Evolutionary conservation across 2,797 vertebrate species (phyloP).

Genomic region (Decapterus maruadsi): DNA sequence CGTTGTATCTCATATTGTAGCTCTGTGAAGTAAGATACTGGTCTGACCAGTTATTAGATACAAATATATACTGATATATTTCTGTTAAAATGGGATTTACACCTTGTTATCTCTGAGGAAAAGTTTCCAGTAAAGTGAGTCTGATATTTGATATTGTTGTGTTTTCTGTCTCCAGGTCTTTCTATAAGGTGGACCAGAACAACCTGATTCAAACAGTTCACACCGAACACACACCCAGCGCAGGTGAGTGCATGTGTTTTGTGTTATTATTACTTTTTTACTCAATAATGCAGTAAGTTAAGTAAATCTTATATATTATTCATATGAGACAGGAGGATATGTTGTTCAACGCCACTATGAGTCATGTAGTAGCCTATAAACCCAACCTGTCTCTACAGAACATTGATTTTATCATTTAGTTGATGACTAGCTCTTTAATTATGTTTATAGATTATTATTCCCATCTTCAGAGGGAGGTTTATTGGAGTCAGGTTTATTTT

Average conservation of each 20-base stretch:
- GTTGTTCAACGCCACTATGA: background rate
- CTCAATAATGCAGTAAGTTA: background rate
- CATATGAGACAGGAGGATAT: background rate
- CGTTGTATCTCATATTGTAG: conserved; percentile 21
- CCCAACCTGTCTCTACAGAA: no score
- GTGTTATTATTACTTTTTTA: background rate
- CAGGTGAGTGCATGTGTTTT: conserved; percentile 59
- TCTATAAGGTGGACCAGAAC: conserved; percentile 60
- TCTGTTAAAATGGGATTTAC: background rate
- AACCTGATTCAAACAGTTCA: conserved; percentile 52
- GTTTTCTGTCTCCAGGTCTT: conserved; percentile 64
- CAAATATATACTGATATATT: background rate
- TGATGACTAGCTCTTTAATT: no score
- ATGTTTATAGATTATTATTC: no score
- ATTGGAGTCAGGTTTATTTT: no score
- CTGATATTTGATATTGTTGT: conserved; percentile 6
- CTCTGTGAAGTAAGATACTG: conserved; percentile 1
- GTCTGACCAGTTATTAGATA: background rate
- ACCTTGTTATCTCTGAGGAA: background rate
- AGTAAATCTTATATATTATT: background rate
- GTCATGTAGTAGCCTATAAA: no score
- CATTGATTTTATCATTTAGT: no score
- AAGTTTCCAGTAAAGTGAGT: no score
- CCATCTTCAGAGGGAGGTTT: no score
- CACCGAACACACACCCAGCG: conserved; percentile 49